A percentile compares a stretch with the other conserved stretches of the same genome.
Evolutionary conservation across 2,797 vertebrate species (phyloP).

Genomic region (Fistularia commersonii): DNA sequence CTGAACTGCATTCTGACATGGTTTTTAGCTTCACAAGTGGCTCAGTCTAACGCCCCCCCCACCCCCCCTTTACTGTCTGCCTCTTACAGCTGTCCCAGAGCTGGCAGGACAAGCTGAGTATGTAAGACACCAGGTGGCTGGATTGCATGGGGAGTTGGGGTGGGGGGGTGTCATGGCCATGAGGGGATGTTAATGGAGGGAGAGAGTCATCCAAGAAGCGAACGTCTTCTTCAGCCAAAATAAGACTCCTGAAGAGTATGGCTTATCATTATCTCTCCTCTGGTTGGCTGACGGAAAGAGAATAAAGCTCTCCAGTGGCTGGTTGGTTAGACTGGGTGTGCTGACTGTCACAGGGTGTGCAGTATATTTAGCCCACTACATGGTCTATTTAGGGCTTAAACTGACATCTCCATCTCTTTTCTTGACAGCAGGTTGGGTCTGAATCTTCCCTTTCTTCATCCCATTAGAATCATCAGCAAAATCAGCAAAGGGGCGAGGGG

Average conservation of each 20-base stretch:
- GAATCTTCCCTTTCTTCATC: conserved; percentile 30
- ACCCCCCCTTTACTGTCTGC: conserved; percentile 33
- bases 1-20: conserved; percentile 35
- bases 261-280: conserved; percentile 50
- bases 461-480: conserved; percentile 28
- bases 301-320: conserved; percentile 23
- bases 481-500: conserved; percentile 7
- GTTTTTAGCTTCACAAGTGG: conserved; percentile 28
- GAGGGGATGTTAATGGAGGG: conserved; percentile 28
- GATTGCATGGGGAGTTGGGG: conserved; percentile 21
- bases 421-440: conserved; percentile 39
- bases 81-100: conserved; percentile 62
- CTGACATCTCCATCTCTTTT: conserved; percentile 53
- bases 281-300: conserved; percentile 45
- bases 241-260: conserved; percentile 42
- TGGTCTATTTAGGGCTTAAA: conserved; percentile 50
- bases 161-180: conserved; percentile 21
- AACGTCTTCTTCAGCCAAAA: conserved; percentile 57
- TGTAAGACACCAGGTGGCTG: conserved; percentile 68
- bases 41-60: conserved; percentile 32
- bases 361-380: conserved; percentile 63
- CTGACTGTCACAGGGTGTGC: conserved; percentile 17
- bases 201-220: conserved; percentile 52
- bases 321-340: conserved; percentile 29
- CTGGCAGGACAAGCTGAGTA: conserved; percentile 57